Base-by-base conservation (phyloP, 35 echinoderm and acorn worm species). In the Apostichopus japonicus region DNA sequence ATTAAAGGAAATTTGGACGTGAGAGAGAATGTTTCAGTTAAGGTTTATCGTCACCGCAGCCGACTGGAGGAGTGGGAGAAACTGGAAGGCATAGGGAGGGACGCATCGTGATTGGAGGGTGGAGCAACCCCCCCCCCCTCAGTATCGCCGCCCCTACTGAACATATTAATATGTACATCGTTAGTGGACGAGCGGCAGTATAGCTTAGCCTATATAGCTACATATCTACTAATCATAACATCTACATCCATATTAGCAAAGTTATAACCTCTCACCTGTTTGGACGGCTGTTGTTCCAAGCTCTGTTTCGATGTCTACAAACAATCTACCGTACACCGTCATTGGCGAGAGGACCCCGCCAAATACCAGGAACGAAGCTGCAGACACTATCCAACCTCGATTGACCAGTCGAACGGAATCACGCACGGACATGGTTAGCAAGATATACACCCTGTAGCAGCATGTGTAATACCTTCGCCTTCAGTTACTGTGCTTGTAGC, bases 291-390 rank as follows among this genome's bases (percentile, higher is more conserved):
- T 83, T 3, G 51, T 83, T 6, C 79, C 54, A 13, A 83, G 33
- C 54, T 83, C 79, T 9, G 79, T 9, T 83, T 33, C 79, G 51
- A 83, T 83, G 54, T 83, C 79, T n/a, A 83, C 54, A 55, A 83
- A 83, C 4, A 83, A 55, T 83, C 24, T 33, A 6, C 79, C 79
- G 24, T 83, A 83, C 2, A 83, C 79, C 2, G 79, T 83, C 79
- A 83, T 83, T 3, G 79, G 79, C 54, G 79, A 44, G 17, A 83
- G 79, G 17, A 83, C 51, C 13, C 79, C 79, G 16, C 11, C 79
- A 15, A 83, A 83, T 53, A 83, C 79, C 13, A 83, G n/a, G 54
- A 17, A 83, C 14, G 79, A 19, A 54, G 79, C 44, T 53, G 54
- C 11, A 6, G 79, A 53, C 19, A 83, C 79, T 17, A 83, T 54